Evolutionary conservation across 1,140 invertebrate genomes (phyloP).

Genomic region (Neodiprion fabricii): DNA sequence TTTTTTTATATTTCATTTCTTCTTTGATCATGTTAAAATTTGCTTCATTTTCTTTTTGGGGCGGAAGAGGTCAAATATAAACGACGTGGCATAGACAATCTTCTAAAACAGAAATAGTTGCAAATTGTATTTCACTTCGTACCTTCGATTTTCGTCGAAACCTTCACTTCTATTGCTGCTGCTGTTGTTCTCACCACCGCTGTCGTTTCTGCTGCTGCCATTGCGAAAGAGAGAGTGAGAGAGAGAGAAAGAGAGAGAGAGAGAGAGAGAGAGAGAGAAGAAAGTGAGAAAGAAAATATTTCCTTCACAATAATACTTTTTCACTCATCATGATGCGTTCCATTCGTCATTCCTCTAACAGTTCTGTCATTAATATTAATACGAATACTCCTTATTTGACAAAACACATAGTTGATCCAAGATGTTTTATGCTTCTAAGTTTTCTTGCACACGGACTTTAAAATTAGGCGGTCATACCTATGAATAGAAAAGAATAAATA

Average conservation of each 20-base stretch:
- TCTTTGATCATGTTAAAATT: too few species aligned
- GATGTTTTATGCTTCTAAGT: conserved; percentile 24
- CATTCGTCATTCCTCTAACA: too few species aligned
- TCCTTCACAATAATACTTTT: neutral
- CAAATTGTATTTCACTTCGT: too few species aligned
- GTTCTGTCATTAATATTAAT: too few species aligned
- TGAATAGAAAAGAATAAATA: neutral
- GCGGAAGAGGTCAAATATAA: too few species aligned
- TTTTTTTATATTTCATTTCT: too few species aligned
- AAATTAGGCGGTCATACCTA: neutral
- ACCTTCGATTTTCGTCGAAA: too few species aligned
- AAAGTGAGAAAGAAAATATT: conserved; percentile 25
- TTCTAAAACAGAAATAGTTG: too few species aligned
- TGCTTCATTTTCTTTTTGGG: too few species aligned
- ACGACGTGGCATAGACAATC: too few species aligned
- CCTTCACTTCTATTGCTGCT: too few species aligned
- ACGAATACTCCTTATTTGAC: too few species aligned
- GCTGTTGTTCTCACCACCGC: conserved; percentile 24
- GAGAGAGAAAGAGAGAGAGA: conserved; percentile 39
- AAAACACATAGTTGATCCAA: conserved; percentile 25
- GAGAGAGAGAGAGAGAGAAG: conserved; percentile 25
- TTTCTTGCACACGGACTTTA: neutral
- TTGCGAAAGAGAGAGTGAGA: conserved; percentile 27
- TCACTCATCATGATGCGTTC: neutral
- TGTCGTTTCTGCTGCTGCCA: conserved; percentile 27